Evolutionary conservation across 64 coral and sea anemone species (phyloP).

Genomic region (Acropora tenuis): DNA sequence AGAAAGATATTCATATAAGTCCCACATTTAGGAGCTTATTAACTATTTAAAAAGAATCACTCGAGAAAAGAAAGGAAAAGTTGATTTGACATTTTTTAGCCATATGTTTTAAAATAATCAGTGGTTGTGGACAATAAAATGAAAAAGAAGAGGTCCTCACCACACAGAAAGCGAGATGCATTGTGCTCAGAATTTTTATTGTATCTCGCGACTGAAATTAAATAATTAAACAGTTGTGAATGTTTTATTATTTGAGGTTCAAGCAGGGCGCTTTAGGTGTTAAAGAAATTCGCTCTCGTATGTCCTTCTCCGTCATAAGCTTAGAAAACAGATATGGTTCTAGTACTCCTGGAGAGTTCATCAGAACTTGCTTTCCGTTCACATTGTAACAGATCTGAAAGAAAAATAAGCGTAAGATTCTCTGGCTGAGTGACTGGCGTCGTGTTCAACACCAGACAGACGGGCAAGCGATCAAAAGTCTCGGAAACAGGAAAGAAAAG

Average conservation of each 20-base stretch:
- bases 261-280: constrained; percentile 57
- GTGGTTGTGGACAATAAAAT: not conserved
- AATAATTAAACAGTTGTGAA: not conserved
- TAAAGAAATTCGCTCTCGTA: constrained; percentile 48
- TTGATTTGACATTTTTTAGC: not conserved
- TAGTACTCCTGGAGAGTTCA: not conserved
- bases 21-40: not conserved
- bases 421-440: no score
- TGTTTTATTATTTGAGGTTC: constrained; percentile 48
- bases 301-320: constrained; percentile 22
- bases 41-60: not conserved
- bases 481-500: no score
- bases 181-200: not conserved
- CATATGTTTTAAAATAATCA: not conserved
- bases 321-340: constrained; percentile 54
- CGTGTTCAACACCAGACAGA: no score
- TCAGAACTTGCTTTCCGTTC: constrained; percentile 13
- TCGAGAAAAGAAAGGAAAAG: not conserved
- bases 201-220: not conserved
- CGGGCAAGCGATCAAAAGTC: no score
- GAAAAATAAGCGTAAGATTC: not conserved
- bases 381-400: constrained; percentile 52
- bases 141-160: not conserved
- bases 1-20: not conserved
- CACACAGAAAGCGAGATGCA: not conserved